Evolutionary conservation across 2,797 vertebrate species (phyloP).

Genomic region (Euthynnus affinis): DNA sequence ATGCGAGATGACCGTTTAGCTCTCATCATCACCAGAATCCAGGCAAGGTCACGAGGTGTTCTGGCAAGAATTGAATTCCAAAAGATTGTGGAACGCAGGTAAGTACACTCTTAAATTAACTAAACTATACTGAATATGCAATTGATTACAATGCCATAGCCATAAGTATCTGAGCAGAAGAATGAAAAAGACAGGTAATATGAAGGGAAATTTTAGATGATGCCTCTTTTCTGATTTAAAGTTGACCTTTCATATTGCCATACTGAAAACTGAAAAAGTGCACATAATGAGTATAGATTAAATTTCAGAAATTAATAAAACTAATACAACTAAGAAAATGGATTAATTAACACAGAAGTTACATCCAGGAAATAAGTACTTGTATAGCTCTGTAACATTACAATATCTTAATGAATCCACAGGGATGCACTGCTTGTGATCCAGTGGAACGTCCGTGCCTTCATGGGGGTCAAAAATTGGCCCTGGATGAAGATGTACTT

Average conservation of each 20-base stretch:
- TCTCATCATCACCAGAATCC: constrained; percentile 86
- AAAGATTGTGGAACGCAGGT: constrained; percentile 88
- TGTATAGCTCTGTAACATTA: background rate
- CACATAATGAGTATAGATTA: background rate
- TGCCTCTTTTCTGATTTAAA: background rate
- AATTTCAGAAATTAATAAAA: background rate
- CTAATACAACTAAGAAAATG: background rate
- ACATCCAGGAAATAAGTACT: background rate
- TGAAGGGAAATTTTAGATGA: too few relatives aligned
- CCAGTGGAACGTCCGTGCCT: constrained; percentile 92
- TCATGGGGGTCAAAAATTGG: constrained; percentile 96
- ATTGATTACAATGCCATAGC: background rate
- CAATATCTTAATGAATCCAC: background rate
- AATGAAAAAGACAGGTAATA: too few relatives aligned
- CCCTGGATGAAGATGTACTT: constrained; percentile 95
- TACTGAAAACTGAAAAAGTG: background rate
- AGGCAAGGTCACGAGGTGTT: constrained; percentile 84
- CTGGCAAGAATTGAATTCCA: constrained; percentile 87
- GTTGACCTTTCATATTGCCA: background rate
- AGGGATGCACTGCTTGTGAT: constrained; percentile 89
- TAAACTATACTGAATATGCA: background rate
- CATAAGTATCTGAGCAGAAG: too few relatives aligned
- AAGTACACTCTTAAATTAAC: background rate
- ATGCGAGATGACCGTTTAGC: constrained; percentile 89
- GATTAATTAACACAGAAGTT: background rate